phyloP scores from a whole-genome alignment of 2,888 invertebrate species.

The Tenthredo notha region DNA sequence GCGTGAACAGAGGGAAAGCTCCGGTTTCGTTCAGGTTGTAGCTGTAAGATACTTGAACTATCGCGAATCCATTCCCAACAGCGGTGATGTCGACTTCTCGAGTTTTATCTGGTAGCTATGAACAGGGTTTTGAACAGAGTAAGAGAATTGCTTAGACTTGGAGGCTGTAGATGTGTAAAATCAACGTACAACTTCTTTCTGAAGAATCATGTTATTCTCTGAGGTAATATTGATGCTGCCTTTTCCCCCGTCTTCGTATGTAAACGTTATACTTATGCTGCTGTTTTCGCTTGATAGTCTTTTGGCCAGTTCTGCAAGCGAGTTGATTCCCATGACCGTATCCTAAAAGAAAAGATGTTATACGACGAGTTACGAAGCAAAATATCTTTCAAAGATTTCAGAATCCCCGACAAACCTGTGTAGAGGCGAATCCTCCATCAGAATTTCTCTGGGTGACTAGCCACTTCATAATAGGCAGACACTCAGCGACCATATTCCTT shows the following conservation, averaged over 20 bases:
- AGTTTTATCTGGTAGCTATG: not conserved
- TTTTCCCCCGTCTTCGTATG: constrained; percentile 80
- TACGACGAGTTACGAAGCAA: not conserved
- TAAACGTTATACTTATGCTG: constrained; percentile 81
- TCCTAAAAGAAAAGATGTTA: constrained; percentile 78
- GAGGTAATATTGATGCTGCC: constrained; percentile 85
- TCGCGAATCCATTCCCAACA: not conserved
- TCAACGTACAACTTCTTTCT: constrained; percentile 85
- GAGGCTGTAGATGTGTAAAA: constrained; percentile 73
- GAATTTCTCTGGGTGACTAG: constrained; percentile 85
- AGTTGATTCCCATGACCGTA: constrained; percentile 87
- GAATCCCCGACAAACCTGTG: constrained; percentile 79
- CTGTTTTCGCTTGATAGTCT: constrained; percentile 80
- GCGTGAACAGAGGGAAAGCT: not conserved
- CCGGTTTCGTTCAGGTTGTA: not conserved
- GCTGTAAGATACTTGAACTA: not conserved
- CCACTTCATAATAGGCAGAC: constrained; percentile 87
- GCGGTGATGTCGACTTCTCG: not conserved
- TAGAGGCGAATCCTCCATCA: constrained; percentile 86
- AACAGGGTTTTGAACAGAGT: not conserved
- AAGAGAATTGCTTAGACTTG: constrained; percentile 76
- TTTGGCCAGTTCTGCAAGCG: constrained; percentile 84
- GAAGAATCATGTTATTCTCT: constrained; percentile 90
- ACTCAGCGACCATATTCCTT: constrained; percentile 79
- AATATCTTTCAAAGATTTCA: not conserved